Evolutionary conservation across 2,113 vertebrate genomes (phyloP), one percentile per base, ranked within the genome.

Genomic region (Monarcha castaneiventris): DNA sequence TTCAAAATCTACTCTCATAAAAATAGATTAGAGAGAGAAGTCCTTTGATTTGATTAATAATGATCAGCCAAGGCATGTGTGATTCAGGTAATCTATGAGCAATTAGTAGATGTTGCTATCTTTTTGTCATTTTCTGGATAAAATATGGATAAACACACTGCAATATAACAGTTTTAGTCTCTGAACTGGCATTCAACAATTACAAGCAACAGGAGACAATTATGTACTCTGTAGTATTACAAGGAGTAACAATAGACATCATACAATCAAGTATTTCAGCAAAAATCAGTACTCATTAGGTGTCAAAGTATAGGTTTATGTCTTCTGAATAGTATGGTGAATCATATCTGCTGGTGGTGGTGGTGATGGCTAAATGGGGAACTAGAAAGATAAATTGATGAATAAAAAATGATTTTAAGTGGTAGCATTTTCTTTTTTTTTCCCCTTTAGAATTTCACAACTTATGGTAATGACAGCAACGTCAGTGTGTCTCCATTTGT

Each of bases 401-500:
- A 55, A 64, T 64, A 72, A 52, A 69, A 82, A 61, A 8, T 4
- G 37, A 44, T 82, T 84, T 90, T 75, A 19, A 67, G 20, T 43
- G 22, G 5, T 27, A 66, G 43, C 8, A 6, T 51, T 61, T 25
- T 55, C 39, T 35, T 37, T 78, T 92, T 37, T 92, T 84, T 63
- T 37, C 17, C 11, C 78, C 91, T 96, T 84, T 94, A 98, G 98
- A 98, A 98, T 96, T 97, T 98, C 84, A 97, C 98, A 37, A 94
- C 76, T 56, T 92, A 92, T 84, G 89, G 96, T 89, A 95, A 97
- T 29, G 75, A 75, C 88, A 97, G 37, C 37, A 72, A 63, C 52
- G 30, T 93, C 79, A 97, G 67, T 76, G 49, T 56, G 68, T 94
- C 95, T 18, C 64, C 96, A 35, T 98, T 97, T 84, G 94, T 96